Evolutionary conservation across 2,113 vertebrate genomes (phyloP).

Genomic region (Sapajus apella): DNA sequence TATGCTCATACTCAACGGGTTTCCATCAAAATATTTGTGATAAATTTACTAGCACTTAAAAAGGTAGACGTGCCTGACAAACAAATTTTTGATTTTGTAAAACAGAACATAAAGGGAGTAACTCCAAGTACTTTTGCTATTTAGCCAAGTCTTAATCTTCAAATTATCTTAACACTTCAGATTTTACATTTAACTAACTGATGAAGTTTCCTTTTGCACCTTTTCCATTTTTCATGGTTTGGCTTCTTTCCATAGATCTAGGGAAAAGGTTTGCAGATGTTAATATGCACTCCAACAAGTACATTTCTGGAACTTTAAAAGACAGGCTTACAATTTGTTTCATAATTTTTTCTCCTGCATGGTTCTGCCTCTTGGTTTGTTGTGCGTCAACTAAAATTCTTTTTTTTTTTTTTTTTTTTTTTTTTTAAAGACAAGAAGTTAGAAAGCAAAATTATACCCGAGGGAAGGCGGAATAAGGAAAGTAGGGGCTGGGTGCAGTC

Average conservation of each 20-base stretch:
- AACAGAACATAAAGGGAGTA: constrained; percentile 7
- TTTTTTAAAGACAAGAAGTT: not conserved
- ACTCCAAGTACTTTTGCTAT: constrained; percentile 8
- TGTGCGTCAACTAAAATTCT: not conserved
- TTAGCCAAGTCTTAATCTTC: constrained; percentile 47
- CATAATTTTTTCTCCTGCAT: not conserved
- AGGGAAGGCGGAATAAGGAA: not conserved
- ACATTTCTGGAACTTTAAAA: not conserved
- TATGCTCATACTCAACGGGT: not conserved
- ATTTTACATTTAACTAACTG: constrained; percentile 38
- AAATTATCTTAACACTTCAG: constrained; percentile 31
- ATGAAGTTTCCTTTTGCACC: constrained; percentile 42
- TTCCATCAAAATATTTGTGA: constrained; percentile 1
- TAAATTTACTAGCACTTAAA: constrained; percentile 20
- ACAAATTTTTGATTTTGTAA: constrained; percentile 23
- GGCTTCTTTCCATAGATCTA: not conserved
- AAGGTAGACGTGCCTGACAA: not conserved
- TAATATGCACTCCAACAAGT: not conserved
- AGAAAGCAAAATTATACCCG: not conserved
- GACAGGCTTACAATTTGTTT: not conserved
- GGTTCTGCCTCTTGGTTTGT: constrained; percentile 16
- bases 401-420: not conserved
- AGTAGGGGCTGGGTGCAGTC: not conserved
- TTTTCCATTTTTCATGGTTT: constrained; percentile 21
- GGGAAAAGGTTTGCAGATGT: not conserved